Evolutionary conservation across 1,140 invertebrate genomes (phyloP).

Genomic region (Caerostris darwini): DNA sequence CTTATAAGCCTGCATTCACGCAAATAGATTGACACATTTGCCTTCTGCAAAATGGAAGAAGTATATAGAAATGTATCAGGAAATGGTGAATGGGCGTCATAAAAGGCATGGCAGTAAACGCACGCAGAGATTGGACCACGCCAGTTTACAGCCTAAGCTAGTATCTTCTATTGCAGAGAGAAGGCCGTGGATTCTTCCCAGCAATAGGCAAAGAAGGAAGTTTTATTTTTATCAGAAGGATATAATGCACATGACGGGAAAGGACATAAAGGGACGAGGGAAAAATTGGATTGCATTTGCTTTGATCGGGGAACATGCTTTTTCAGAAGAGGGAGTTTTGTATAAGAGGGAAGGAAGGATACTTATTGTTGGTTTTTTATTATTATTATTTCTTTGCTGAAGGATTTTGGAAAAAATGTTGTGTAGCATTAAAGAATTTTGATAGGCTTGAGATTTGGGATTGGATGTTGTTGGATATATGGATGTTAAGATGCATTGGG

Average conservation of each 20-base stretch:
- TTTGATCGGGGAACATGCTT: neutral
- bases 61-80: conserved; percentile 28
- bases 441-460: neutral
- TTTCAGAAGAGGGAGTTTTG: neutral
- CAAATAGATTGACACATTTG: conserved; percentile 16
- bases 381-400: too few relatives aligned
- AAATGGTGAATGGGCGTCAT: conserved; percentile 5
- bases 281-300: neutral
- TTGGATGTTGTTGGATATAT: neutral
- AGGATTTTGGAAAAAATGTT: too few relatives aligned
- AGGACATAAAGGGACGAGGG: neutral
- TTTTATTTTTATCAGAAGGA: neutral
- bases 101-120: conserved; percentile 6
- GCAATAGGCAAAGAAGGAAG: neutral
- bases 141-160: neutral
- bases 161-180: neutral
- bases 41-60: neutral
- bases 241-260: neutral
- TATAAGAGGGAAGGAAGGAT: neutral
- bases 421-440: too few relatives aligned
- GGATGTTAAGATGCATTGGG: neutral
- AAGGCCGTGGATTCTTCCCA: neutral
- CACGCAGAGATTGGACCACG: neutral
- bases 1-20: neutral
- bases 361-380: too few relatives aligned